Base-by-base conservation (phyloP, 2,797 vertebrate genomes). In the Chromis chromis region DNA sequence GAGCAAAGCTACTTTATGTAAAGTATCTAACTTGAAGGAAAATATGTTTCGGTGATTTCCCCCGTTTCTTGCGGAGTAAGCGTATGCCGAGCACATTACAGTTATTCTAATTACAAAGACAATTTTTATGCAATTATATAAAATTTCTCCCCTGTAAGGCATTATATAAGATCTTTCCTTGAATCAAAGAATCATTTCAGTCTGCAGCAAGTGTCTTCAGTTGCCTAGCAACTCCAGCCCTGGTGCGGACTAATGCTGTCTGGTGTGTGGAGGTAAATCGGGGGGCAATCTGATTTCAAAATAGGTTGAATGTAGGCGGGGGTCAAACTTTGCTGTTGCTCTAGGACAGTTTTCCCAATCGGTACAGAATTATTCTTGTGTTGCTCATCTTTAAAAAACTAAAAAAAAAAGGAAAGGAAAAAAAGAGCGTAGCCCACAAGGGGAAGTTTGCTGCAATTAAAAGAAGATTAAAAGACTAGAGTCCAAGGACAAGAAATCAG, bases 191-290 rank as follows among this genome's bases (percentile, higher is more conserved):
- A 94, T 93, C 85, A 94, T 93, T 95, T 94, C 92, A 93, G 92
- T 93, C 91, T 94, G 90, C 92, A 92, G 92, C 91, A 86, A 93
- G 94, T 95, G 93, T 95, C 93, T 94, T 94, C 92, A 92, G 95
- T 95, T 95, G 95, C 95, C 93, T 95, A 95, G 95, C 95, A 95
- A 95, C 95, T 92, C 90, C 89, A 91, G 86, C 90, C 90, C 91
- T 86, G 83, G 91, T 88, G 89, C 88, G 88, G 91, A 91, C 92
- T 91, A 90, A 91, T 92, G 89, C 94, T 93, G 92, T 92, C 92
- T 94, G 93, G 88, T 91, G 90, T 91, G 92, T 91, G 92, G 94
- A 95, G 94, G 94, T 95, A 95, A 95, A 94, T 94, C 91, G 86
- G 84, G 93, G 94, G 94, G 92, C 93, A 94, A 94, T 94, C 92